Evolutionary conservation across 2,113 vertebrate species (phyloP), one percentile per base, ranked within the genome.

Genomic region (Ivindomyrus marchei): DNA sequence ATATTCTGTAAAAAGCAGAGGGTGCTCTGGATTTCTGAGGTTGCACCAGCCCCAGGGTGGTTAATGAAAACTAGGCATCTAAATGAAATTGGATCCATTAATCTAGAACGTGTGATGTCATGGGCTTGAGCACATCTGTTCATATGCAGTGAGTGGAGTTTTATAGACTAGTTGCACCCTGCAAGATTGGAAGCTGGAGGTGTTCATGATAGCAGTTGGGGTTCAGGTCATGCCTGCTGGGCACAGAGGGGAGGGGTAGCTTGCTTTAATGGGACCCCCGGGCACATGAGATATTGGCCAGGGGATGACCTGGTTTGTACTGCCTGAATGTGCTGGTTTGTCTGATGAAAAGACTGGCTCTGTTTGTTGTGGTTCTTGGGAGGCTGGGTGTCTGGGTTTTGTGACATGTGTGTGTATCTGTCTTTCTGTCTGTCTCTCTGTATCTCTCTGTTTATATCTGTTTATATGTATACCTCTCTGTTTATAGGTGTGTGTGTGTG

Each of bases 51-150:
- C 31, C 70, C 31, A 2, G 27, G 70, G 15, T 77, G 70, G n/a
- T 66, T 77, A 39, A 19, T 39, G 13, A 31, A 52, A 50, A 87
- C 11, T 27, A 50, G 45, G 31, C 2, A 87, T 53, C n/a, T 17
- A 53, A 52, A 53, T 87, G 47, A 27, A 47, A 52, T 87, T 50
- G 46, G n/a, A 52, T 87, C 9, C 27, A 36, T 87, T 87, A 87
- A 39, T 83, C 39, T 45, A 90, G 92, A 93, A 91, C 93, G 90
- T 90, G 45, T 87, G 49, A 52, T 87, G 50, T 87, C 50, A 31
- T 87, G 31, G 27, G 36, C 15, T 17, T 21, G 50, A 36, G 47
- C 13, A 17, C 27, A 21, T 56, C 47, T 52, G 85, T 49, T 87
- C 24, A 24, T 31, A 50, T 87, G 24, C n/a, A 50, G 46, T 86